phyloP scores from a whole-genome alignment of 2,113 vertebrate genomes.

The Pseudorectes ferrugineus region DNA sequence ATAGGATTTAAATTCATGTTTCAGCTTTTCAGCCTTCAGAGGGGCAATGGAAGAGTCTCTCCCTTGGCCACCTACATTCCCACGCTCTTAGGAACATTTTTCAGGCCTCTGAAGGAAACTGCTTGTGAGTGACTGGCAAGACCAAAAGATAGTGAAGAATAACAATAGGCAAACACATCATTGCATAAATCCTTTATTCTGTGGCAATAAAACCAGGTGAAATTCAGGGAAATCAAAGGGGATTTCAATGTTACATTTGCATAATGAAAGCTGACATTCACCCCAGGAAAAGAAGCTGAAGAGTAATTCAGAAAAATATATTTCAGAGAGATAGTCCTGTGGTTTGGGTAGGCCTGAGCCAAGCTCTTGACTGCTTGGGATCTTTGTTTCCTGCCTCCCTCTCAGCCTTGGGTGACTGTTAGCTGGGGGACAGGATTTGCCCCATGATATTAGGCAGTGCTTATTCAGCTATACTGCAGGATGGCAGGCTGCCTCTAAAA shows the following conservation, averaged over 20 bases:
- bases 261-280: background rate
- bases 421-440: constrained; percentile 24
- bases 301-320: background rate
- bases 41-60: background rate
- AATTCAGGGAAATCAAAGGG: background rate
- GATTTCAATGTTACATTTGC: background rate
- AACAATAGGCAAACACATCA: background rate
- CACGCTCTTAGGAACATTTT: background rate
- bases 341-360: background rate
- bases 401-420: background rate
- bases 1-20: background rate
- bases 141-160: background rate
- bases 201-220: background rate
- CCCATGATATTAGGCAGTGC: constrained; percentile 5
- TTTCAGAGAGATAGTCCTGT: background rate
- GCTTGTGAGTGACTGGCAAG: background rate
- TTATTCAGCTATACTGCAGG: constrained; percentile 37
- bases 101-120: background rate
- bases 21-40: background rate
- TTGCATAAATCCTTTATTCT: background rate
- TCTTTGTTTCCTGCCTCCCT: background rate
- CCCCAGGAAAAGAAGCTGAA: background rate
- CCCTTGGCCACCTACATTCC: background rate
- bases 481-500: constrained; percentile 55
- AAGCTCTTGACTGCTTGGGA: background rate